Conservation (phyloP, 1,140 invertebrate species). For the Rhynchophorus ferrugineus region DNA sequence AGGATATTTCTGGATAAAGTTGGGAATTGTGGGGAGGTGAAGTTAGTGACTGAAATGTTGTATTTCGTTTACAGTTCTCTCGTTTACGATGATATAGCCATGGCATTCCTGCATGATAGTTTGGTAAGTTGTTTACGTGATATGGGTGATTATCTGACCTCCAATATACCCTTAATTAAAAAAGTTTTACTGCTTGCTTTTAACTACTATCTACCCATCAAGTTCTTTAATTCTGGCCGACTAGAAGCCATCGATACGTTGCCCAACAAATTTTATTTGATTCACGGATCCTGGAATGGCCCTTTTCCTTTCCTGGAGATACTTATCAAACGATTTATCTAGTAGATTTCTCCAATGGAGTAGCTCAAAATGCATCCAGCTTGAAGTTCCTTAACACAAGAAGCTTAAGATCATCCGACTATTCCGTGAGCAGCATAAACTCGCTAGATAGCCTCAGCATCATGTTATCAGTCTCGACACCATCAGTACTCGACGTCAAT, state of each 20-base stretch:
- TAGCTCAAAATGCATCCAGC: slow-evolving; percentile 9
- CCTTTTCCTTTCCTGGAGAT: slow-evolving; percentile 34
- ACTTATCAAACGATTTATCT: slow-evolving; percentile 29
- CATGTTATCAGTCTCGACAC: neutral
- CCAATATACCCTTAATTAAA: slow-evolving; percentile 22
- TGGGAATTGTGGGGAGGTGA: slow-evolving; percentile 14
- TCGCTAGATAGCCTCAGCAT: neutral
- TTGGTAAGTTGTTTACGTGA: slow-evolving; percentile 22
- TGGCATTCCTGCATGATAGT: slow-evolving; percentile 21
- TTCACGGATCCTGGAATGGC: slow-evolving; percentile 26
- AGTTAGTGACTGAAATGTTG: slow-evolving; percentile 24
- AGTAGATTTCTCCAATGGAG: slow-evolving; percentile 28
- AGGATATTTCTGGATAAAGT: slow-evolving; percentile 20
- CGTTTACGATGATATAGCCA: slow-evolving; percentile 25
- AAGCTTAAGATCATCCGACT: neutral
- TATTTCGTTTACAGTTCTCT: slow-evolving; percentile 28
- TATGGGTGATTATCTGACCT: slow-evolving; percentile 17
- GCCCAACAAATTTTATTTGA: slow-evolving; percentile 32
- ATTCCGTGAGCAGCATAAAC: neutral
- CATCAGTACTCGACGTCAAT: slow-evolving; percentile 16
- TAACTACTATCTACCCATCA: slow-evolving; percentile 29
- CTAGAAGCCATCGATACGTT: slow-evolving; percentile 31
- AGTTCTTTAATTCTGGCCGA: slow-evolving; percentile 28
- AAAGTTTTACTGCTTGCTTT: slow-evolving; percentile 24
- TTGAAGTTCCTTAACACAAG: neutral